Conservation (phyloP, 2,888 invertebrate species). For the Nemoura dubitans region DNA sequence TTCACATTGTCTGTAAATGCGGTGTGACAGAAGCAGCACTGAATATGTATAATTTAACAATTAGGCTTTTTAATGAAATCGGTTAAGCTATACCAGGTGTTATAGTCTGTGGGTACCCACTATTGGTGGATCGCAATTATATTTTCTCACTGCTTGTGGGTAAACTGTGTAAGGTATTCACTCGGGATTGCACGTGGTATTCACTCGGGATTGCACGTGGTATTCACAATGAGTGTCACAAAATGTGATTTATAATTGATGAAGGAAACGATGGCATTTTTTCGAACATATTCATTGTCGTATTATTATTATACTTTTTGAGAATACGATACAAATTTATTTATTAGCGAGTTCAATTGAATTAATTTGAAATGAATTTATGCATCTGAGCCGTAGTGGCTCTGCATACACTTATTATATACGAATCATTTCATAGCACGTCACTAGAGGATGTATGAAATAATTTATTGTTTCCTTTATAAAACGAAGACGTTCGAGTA, state of each 20-base stretch:
- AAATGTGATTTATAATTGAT: conserved; percentile 9
- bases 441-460: conserved; percentile 20
- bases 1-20: not conserved
- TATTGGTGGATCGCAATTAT: not conserved
- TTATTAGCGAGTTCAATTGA: conserved; percentile 39
- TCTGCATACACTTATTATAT: not conserved
- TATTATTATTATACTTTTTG: conserved; percentile 22
- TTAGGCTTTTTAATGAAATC: not conserved
- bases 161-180: too few species aligned
- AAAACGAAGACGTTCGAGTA: not conserved
- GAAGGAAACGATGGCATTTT: conserved; percentile 27
- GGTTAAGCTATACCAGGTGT: conserved; percentile 2
- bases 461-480: conserved; percentile 27
- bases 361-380: conserved; percentile 39
- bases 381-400: not conserved
- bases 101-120: too few species aligned
- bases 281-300: conserved; percentile 22
- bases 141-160: not conserved
- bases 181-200: not conserved
- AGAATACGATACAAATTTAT: conserved; percentile 37
- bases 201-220: not conserved
- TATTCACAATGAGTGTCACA: not conserved
- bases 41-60: conserved; percentile 24
- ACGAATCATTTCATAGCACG: not conserved
- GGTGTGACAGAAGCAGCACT: not conserved